Conservation (phyloP, 2,888 invertebrate genomes). For the Hecatera dysodea region DNA sequence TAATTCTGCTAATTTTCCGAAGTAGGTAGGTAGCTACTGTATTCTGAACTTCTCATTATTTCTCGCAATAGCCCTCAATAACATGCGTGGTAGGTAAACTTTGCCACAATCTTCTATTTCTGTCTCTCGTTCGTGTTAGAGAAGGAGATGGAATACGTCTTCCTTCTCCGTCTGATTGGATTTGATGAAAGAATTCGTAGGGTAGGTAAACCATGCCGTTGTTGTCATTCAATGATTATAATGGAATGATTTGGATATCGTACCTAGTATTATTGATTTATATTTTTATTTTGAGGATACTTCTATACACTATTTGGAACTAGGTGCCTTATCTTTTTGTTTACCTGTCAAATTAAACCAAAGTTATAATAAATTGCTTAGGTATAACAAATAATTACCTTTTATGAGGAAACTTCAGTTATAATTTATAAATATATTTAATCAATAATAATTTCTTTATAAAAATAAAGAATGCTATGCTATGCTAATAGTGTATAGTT, state of each 20-base stretch:
- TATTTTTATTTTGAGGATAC: background rate
- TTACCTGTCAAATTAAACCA: background rate
- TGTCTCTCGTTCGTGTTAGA: conserved; percentile 38
- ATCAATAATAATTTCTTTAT: too few relatives aligned
- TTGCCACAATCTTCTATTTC: conserved; percentile 55
- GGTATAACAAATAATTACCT: too few relatives aligned
- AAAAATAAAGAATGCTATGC: too few relatives aligned
- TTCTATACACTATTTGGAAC: background rate
- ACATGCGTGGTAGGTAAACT: conserved; percentile 19
- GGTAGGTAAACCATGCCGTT: conserved; percentile 39
- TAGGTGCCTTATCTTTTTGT: background rate
- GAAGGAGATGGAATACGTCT: conserved; percentile 43
- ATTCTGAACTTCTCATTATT: background rate
- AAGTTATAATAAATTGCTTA: too few relatives aligned
- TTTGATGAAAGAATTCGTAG: conserved; percentile 47
- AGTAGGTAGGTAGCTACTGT: background rate
- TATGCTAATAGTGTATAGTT: too few relatives aligned
- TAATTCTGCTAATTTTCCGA: background rate
- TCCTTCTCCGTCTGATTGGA: conserved; percentile 48
- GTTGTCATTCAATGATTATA: conserved; percentile 11
- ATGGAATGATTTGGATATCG: background rate
- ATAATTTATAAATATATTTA: too few relatives aligned
- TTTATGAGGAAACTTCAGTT: too few relatives aligned
- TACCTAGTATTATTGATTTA: too few relatives aligned
- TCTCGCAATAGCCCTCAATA: background rate